These are phyloP conservation scores for Archocentrus centrarchus DNA, from an alignment of 2,113 vertebrate genomes.

Conservation along the genomic window DNA sequence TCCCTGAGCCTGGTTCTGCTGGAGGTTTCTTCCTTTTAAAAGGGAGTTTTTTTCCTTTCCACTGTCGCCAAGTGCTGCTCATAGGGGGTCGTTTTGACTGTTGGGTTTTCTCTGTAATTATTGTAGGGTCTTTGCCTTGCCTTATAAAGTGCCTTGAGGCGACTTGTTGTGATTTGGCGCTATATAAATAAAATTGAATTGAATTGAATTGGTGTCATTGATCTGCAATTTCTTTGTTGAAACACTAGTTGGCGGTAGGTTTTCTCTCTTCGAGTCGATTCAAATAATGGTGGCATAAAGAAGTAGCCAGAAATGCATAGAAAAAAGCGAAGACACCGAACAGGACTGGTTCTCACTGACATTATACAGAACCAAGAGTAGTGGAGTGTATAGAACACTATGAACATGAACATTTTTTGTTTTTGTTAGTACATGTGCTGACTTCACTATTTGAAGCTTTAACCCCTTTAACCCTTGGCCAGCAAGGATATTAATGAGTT, in stretches of 20 bases:
- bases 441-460: neutral
- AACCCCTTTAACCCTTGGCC: neutral
- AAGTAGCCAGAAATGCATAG: neutral
- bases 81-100: too few species aligned
- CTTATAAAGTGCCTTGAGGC: too few species aligned
- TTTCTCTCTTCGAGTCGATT: neutral
- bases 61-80: too few species aligned
- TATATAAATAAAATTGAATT: neutral
- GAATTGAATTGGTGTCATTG: neutral
- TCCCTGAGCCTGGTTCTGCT: too few species aligned
- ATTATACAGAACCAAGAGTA: neutral
- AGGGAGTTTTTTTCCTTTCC: too few species aligned
- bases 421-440: neutral
- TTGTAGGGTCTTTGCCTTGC: too few species aligned
- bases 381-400: too few species aligned
- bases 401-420: neutral
- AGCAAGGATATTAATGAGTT: neutral
- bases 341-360: neutral
- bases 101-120: too few species aligned
- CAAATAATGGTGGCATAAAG: neutral
- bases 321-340: neutral
- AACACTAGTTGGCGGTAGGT: neutral
- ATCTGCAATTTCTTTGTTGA: neutral
- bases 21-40: too few species aligned
- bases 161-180: too few species aligned